phyloP scores from a whole-genome alignment of 2,113 vertebrate genomes.

The Anoplopoma fimbria region DNA sequence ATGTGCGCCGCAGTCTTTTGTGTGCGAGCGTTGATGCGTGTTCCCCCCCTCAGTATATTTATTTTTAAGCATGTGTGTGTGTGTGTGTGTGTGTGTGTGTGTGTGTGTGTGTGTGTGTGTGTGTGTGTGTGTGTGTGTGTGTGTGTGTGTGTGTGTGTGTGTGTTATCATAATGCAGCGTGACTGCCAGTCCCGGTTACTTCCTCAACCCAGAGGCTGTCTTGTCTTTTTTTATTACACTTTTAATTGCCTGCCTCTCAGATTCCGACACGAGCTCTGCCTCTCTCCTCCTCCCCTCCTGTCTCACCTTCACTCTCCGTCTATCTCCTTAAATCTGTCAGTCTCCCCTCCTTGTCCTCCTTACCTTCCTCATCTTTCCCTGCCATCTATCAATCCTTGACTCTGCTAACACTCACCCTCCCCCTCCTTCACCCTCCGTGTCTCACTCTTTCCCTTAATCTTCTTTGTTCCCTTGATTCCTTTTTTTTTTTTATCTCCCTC shows the following conservation, averaged over 20 bases:
- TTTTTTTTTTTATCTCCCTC: background rate
- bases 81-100: conserved; percentile 15
- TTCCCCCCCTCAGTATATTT: background rate
- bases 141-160: background rate
- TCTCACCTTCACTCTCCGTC: background rate
- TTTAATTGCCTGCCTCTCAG: conserved; percentile 67
- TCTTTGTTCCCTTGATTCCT: background rate
- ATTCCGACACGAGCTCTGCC: conserved; percentile 23
- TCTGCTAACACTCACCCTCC: background rate
- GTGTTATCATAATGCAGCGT: conserved; percentile 57
- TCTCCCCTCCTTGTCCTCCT: background rate
- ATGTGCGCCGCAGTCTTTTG: background rate
- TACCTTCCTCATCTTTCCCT: background rate
- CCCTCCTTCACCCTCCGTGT: background rate
- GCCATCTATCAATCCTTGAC: background rate
- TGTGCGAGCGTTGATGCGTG: background rate
- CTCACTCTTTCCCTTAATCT: background rate
- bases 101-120: background rate
- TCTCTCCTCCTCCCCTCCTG: background rate
- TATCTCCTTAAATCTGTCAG: conserved; percentile 26
- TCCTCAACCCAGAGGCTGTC: conserved; percentile 49
- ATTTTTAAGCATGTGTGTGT: background rate
- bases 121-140: background rate
- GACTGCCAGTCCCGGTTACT: conserved; percentile 51
- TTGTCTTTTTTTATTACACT: conserved; percentile 66